Evolutionary conservation across 2,888 invertebrate genomes (phyloP).

Genomic region (Amiota minor): DNA sequence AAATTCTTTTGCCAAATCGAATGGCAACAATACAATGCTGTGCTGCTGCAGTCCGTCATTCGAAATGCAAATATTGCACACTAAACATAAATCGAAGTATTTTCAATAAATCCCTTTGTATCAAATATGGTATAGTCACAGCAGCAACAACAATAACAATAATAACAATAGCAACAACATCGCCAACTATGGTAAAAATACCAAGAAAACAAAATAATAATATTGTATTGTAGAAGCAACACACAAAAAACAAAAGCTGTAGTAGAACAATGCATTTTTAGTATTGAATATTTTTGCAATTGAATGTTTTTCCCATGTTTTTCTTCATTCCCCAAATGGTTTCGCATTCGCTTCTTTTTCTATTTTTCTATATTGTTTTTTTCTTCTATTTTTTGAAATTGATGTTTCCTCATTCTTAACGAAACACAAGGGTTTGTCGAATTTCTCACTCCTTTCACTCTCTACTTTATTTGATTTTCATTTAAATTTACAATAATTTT

Average conservation of each 20-base stretch:
- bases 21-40: slow-evolving; percentile 2
- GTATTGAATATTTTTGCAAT: background rate
- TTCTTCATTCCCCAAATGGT: slow-evolving; percentile 11
- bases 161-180: slow-evolving; percentile 48
- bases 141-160: slow-evolving; percentile 53
- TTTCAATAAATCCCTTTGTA: slow-evolving; percentile 58
- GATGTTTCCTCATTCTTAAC: slow-evolving; percentile 29
- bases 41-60: slow-evolving; percentile 50
- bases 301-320: slow-evolving; percentile 29
- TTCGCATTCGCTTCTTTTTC: slow-evolving; percentile 1
- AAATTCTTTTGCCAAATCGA: background rate
- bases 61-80: slow-evolving; percentile 59
- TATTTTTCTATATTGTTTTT: slow-evolving; percentile 9
- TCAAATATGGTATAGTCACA: slow-evolving; percentile 34
- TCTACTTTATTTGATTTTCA: slow-evolving; percentile 26
- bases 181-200: background rate
- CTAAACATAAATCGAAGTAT: slow-evolving; percentile 63
- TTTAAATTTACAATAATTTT: slow-evolving; percentile 20
- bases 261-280: slow-evolving; percentile 33
- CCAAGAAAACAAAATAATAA: too few relatives aligned
- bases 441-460: background rate
- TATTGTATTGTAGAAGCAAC: background rate
- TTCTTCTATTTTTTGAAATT: slow-evolving; percentile 15
- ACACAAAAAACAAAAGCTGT: background rate
- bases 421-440: background rate